Percentiles rank a stretch among this genome's conserved stretches.
Conservation (phyloP, 1,140 invertebrate genomes). For the Drosophila erecta region DNA sequence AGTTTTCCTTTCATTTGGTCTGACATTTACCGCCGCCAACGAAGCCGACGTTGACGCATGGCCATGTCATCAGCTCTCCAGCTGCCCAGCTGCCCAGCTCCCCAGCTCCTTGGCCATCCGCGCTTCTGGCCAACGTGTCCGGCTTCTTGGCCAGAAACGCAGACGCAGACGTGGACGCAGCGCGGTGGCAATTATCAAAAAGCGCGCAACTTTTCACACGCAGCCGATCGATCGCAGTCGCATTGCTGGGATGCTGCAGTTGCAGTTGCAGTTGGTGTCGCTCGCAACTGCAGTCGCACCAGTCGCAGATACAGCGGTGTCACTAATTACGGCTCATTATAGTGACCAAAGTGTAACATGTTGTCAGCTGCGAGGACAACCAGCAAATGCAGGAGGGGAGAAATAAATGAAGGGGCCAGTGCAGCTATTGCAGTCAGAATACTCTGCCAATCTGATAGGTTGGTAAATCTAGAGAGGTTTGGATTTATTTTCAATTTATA, state of each 20-base stretch:
- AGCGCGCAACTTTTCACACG: conserved; percentile 79
- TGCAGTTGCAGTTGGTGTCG: conserved; percentile 34
- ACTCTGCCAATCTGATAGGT: not conserved
- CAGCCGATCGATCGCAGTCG: conserved; percentile 40
- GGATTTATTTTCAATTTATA: too few relatives aligned
- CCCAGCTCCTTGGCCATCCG: not conserved
- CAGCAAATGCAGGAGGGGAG: conserved; percentile 28
- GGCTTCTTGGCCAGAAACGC: conserved; percentile 10
- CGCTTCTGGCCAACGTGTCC: conserved; percentile 7
- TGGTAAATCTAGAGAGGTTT: too few relatives aligned
- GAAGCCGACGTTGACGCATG: conserved; percentile 73
- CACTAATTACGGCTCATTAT: conserved; percentile 83
- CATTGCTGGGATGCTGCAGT: conserved; percentile 34
- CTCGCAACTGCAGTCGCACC: conserved; percentile 43
- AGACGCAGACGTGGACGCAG: conserved; percentile 25
- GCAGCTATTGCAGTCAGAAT: not conserved
- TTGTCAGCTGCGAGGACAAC: conserved; percentile 74
- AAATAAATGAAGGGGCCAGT: not conserved
- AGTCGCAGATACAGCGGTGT: conserved; percentile 59
- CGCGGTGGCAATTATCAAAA: conserved; percentile 74
- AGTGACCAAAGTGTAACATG: conserved; percentile 82
- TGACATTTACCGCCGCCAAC: conserved; percentile 61
- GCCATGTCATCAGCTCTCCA: conserved; percentile 47
- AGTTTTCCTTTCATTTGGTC: conserved; percentile 79
- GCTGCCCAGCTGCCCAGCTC: conserved; percentile 8